Evolutionary conservation across 1,140 invertebrate species (phyloP).

Genomic region (Drusus annulatus): DNA sequence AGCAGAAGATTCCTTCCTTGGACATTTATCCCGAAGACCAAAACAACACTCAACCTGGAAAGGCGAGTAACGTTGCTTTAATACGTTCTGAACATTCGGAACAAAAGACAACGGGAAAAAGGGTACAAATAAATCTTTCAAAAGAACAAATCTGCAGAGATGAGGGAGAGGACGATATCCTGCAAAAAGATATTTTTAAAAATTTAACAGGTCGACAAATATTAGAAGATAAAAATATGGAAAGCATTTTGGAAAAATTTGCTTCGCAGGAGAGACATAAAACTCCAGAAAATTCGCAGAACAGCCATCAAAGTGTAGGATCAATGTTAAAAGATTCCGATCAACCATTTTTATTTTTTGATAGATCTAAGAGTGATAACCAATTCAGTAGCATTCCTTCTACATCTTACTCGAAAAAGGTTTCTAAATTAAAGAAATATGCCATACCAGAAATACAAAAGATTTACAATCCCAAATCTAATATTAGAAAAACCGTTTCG

Average conservation of each 20-base stretch:
- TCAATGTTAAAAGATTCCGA: constrained; percentile 64
- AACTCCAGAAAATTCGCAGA: neutral
- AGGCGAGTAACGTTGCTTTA: constrained; percentile 63
- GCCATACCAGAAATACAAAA: constrained; percentile 52
- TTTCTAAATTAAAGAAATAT: constrained; percentile 55
- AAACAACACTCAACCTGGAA: constrained; percentile 42
- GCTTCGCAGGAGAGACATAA: neutral
- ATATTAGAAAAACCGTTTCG: constrained; percentile 4
- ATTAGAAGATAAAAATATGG: constrained; percentile 26
- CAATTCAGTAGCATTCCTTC: constrained; percentile 1
- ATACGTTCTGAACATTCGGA: constrained; percentile 62
- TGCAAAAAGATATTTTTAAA: too few species aligned
- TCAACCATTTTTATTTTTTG: constrained; percentile 49
- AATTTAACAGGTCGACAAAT: neutral
- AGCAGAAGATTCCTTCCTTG: constrained; percentile 67
- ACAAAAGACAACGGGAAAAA: constrained; percentile 19
- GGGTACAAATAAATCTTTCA: neutral
- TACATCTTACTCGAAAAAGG: constrained; percentile 34
- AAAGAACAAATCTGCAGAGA: neutral
- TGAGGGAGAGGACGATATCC: neutral
- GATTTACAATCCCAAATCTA: constrained; percentile 51
- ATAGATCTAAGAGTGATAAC: constrained; percentile 19
- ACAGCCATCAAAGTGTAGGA: constrained; percentile 35
- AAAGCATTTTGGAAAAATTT: constrained; percentile 22
- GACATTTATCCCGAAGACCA: constrained; percentile 64